Conservation (phyloP, 2,888 invertebrate species). For the Trilocha varians region DNA sequence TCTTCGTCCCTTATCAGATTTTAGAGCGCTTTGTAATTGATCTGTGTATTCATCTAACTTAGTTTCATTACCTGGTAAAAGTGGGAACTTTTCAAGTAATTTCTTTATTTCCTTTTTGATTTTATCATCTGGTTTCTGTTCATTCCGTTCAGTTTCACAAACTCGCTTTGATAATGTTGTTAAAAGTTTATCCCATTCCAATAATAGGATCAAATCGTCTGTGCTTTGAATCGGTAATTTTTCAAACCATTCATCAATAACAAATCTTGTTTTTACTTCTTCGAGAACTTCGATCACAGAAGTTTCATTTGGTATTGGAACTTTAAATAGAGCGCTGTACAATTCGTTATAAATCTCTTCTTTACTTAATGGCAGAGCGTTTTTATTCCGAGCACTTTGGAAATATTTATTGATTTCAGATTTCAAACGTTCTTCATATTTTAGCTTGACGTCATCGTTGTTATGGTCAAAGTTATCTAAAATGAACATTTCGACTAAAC, state of each 20-base stretch:
- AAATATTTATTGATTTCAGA: slow-evolving; percentile 35
- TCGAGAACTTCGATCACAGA: slow-evolving; percentile 36
- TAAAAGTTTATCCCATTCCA: slow-evolving; percentile 36
- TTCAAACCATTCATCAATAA: slow-evolving; percentile 42
- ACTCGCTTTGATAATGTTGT: slow-evolving; percentile 35
- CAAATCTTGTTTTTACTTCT: slow-evolving; percentile 42
- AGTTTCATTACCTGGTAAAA: slow-evolving; percentile 20
- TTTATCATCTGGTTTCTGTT: slow-evolving; percentile 22
- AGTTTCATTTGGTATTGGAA: slow-evolving; percentile 33
- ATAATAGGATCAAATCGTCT: slow-evolving; percentile 20
- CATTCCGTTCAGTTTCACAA: slow-evolving; percentile 33
- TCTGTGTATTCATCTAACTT: slow-evolving; percentile 23
- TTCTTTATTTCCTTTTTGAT: slow-evolving; percentile 37
- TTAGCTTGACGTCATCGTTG: slow-evolving; percentile 28
- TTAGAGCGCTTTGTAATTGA: slow-evolving; percentile 26
- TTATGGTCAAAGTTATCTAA: slow-evolving; percentile 46
- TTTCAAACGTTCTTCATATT: slow-evolving; percentile 32
- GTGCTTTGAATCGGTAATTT: slow-evolving; percentile 29
- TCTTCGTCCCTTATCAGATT: slow-evolving; percentile 26
- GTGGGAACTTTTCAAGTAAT: slow-evolving; percentile 36
- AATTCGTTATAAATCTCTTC: slow-evolving; percentile 40
- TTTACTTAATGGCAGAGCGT: slow-evolving; percentile 27
- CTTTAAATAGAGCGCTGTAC: slow-evolving; percentile 35
- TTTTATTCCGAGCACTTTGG: slow-evolving; percentile 28
- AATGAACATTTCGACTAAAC: slow-evolving; percentile 40